Evolutionary conservation across 2,113 vertebrate genomes (phyloP).

Genomic region (Australoheros scitulus): DNA sequence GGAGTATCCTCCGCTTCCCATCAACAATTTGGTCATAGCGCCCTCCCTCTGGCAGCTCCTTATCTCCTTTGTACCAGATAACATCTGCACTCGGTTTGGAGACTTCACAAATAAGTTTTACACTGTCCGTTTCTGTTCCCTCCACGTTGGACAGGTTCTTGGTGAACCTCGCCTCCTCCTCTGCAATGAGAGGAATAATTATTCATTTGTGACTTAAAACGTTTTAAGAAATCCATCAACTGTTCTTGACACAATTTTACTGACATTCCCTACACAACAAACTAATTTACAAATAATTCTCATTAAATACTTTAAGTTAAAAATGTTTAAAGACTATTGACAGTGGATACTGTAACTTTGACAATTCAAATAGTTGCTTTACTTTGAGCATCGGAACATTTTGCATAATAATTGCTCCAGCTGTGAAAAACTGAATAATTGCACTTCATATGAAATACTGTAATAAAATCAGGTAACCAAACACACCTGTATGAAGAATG

Average conservation of each 20-base stretch:
- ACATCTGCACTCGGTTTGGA: conserved; percentile 95
- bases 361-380: not conserved
- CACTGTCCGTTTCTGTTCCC: conserved; percentile 91
- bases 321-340: no score
- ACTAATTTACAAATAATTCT: no score
- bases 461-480: not conserved
- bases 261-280: not conserved
- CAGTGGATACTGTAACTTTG: not conserved
- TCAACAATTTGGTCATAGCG: conserved; percentile 90
- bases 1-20: conserved; percentile 90
- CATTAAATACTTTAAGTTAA: no score
- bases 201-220: not conserved
- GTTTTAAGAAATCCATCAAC: not conserved
- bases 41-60: conserved; percentile 91
- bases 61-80: conserved; percentile 89
- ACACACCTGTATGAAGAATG: not conserved
- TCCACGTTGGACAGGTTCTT: conserved; percentile 95
- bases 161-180: conserved; percentile 94
- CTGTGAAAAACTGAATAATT: not conserved
- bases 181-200: conserved; percentile 70
- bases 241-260: no score
- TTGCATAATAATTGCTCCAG: not conserved
- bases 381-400: not conserved
- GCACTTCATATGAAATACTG: not conserved
- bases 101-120: conserved; percentile 94